Evolutionary conservation across 2,888 invertebrate genomes (phyloP), one percentile per base, ranked within the genome.

Genomic region (Pandemis heparana): DNA sequence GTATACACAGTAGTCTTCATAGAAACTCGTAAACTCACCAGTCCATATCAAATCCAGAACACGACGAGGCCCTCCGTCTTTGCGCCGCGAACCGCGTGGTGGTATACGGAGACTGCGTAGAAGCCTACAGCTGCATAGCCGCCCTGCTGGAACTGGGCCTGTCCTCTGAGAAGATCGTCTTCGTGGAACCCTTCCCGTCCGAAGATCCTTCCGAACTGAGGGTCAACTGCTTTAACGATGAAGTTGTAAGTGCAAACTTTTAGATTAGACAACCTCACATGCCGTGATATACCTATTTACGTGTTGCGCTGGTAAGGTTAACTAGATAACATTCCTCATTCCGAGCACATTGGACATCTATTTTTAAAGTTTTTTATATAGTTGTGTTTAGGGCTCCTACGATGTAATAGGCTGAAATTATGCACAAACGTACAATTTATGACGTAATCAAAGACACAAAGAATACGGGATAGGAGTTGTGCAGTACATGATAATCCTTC

Each of bases 51-150:
- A 46, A 56, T 14, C 5, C 78, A 88, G 87, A 83, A 6, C 10
- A n/a, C 74, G 80, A 85, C 0, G 78, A 78, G 56, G 39, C 62
- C 0, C 41, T 75, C n/a, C 77, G 78, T 18, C 75, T 91, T 1
- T 82, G 83, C 64, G 71, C 71, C 2, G 73, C 79, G 0, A 89
- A 89, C 63, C 89, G 79, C 23, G 87, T 96, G 41, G 87, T 97
- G 0, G 95, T 97, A 0, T 97, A 97, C 83, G 97, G 97, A 0
- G 94, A 95, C 67, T 95, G 94, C 71, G 81, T 97, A 63, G 96
- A 97, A 82, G 95, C 96, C 0, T 96, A 96, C 81, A 95, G 95
- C 72, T 96, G 97, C 79, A 86, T 97, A 0, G 95, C 96, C 9
- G 95, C 96, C 0, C 86, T 97, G 38, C 81, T 97, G 5, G 95